These are phyloP conservation scores for Piprites chloris DNA, from an alignment of 2,113 vertebrate genomes.

Conservation along the genomic window DNA sequence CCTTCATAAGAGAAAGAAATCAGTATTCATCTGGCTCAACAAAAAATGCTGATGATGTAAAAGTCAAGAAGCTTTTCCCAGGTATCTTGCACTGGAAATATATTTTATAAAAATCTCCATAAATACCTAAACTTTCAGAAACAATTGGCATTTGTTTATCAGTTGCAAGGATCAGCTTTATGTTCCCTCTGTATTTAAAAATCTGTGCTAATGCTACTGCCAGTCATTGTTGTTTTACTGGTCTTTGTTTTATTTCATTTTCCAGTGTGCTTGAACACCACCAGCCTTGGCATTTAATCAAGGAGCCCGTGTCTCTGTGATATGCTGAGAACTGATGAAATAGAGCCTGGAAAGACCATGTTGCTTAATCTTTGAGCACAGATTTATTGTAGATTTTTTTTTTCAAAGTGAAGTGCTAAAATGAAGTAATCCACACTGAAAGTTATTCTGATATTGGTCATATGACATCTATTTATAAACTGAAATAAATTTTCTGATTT, in stretches of 20 bases:
- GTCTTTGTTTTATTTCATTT: slow-evolving; percentile 31
- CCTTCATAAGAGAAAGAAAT: not conserved
- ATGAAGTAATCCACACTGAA: not conserved
- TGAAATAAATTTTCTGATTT: not conserved
- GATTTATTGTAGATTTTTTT: not conserved
- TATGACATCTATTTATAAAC: not conserved
- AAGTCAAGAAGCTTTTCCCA: not conserved
- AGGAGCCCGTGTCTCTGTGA: slow-evolving; percentile 25
- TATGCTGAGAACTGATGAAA: slow-evolving; percentile 37
- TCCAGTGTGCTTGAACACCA: not conserved
- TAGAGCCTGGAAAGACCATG: slow-evolving; percentile 9
- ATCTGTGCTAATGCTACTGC: not conserved
- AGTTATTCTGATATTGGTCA: not conserved
- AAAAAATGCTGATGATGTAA: not conserved
- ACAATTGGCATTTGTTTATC: not conserved
- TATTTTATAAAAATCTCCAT: not conserved
- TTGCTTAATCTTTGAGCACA: slow-evolving; percentile 16
- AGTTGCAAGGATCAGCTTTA: not conserved
- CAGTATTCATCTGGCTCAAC: not conserved
- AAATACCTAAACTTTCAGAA: not conserved
- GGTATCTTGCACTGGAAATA: not conserved
- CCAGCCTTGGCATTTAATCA: slow-evolving; percentile 24
- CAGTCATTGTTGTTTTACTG: not conserved
- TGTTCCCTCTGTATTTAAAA: not conserved
- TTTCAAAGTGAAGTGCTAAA: not conserved